A percentile compares a stretch with the other conserved stretches of the same genome.
phyloP scores from a whole-genome alignment of 2,113 vertebrate species.

The Henicopernis longicauda region DNA sequence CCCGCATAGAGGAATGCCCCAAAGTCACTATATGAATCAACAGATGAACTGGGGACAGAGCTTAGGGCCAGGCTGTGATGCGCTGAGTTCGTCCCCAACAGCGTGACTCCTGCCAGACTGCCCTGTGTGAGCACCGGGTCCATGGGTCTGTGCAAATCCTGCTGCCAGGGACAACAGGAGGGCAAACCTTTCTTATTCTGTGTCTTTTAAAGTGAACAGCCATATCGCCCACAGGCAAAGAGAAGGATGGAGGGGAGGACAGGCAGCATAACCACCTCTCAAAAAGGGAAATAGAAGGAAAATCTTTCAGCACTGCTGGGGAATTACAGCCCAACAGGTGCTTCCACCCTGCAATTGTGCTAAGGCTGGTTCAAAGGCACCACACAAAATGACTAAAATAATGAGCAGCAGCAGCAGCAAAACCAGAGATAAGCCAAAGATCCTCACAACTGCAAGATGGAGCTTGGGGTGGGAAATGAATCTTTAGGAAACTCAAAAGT shows the following conservation, averaged over 20 bases:
- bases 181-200: background rate
- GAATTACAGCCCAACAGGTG: background rate
- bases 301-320: background rate
- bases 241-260: background rate
- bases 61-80: background rate
- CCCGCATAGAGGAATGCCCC: background rate
- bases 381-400: fast-evolving
- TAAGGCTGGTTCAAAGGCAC: background rate
- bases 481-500: background rate
- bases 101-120: fast-evolving
- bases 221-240: background rate
- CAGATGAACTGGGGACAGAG: background rate
- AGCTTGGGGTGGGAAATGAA: background rate
- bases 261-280: background rate
- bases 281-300: background rate
- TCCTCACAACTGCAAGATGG: background rate
- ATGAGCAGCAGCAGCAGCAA: background rate
- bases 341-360: background rate
- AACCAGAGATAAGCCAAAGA: background rate
- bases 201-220: background rate
- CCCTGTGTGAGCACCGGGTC: background rate
- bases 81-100: background rate
- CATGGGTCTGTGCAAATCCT: background rate
- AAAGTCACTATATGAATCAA: background rate
- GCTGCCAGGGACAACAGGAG: background rate